A percentile compares a stretch with the other conserved stretches of the same genome.
Evolutionary conservation across 1,140 invertebrate genomes (phyloP).

Genomic region (Ceratina calcarata): DNA sequence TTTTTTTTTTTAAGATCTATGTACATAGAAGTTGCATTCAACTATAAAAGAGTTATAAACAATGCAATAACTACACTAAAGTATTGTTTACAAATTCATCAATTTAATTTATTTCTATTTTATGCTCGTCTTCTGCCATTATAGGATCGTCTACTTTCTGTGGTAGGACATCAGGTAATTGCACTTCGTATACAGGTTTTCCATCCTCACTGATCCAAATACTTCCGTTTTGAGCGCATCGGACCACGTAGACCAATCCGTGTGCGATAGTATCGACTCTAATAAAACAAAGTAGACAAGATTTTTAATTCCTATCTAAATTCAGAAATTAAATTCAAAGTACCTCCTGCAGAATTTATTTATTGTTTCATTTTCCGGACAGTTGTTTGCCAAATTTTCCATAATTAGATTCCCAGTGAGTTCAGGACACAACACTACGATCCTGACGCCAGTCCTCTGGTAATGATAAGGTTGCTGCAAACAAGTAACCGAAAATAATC

Average conservation of each 20-base stretch:
- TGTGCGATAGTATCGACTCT: constrained; percentile 78
- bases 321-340: neutral
- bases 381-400: constrained; percentile 47
- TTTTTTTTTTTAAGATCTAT: too few relatives aligned
- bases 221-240: constrained; percentile 79
- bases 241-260: constrained; percentile 79
- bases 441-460: constrained; percentile 77
- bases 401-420: constrained; percentile 68
- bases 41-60: neutral
- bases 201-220: constrained; percentile 81
- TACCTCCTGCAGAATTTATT: constrained; percentile 55
- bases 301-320: neutral
- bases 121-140: neutral
- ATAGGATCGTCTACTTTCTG: constrained; percentile 45
- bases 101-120: neutral
- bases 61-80: neutral
- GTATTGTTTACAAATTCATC: neutral
- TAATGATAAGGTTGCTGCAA: constrained; percentile 76
- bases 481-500: constrained; percentile 23
- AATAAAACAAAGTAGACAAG: constrained; percentile 28
- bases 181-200: constrained; percentile 80
- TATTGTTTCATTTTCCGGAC: constrained; percentile 44
- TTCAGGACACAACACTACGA: constrained; percentile 78
- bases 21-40: too few relatives aligned
- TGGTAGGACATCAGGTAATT: constrained; percentile 73